A percentile compares a stretch with the other conserved stretches of the same genome.
phyloP scores from a whole-genome alignment of 2,113 vertebrate genomes.

The Pycnonotus jocosus region DNA sequence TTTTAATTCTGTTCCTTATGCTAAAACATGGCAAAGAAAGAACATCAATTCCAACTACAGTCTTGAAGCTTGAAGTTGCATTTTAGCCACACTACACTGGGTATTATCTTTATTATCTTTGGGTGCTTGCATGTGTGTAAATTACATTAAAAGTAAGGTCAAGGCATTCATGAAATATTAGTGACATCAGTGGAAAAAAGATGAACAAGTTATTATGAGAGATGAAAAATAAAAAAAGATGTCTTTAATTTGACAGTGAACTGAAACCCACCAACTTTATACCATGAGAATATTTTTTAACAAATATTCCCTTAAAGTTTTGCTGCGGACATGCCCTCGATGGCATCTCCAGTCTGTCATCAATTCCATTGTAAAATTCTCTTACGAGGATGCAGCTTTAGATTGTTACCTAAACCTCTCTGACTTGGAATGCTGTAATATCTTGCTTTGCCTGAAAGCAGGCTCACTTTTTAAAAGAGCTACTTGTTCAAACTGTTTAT shows the following conservation, averaged over 20 bases:
- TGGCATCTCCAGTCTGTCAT: neutral
- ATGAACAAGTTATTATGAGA: neutral
- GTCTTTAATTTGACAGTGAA: neutral
- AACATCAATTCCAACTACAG: neutral
- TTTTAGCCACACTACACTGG: neutral
- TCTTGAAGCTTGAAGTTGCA: neutral
- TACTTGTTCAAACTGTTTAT: neutral
- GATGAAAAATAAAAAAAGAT: neutral
- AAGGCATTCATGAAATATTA: neutral
- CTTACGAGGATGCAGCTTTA: neutral
- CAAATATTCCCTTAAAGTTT: neutral
- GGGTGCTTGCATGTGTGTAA: neutral
- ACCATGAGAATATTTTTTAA: neutral
- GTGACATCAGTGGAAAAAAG: constrained; percentile 21
- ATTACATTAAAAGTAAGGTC: constrained; percentile 33
- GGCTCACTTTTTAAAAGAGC: neutral
- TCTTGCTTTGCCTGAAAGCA: neutral
- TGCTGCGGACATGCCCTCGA: neutral
- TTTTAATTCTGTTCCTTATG: neutral
- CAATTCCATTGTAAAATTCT: neutral
- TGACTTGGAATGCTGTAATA: neutral
- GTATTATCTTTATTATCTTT: neutral
- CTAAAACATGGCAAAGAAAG: neutral
- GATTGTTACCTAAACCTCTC: neutral
- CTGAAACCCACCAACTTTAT: neutral